A percentile compares a stretch with the other conserved stretches of the same genome.
Conservation (phyloP, 2,797 vertebrate genomes). For the Enteromius anoplus region DNA sequence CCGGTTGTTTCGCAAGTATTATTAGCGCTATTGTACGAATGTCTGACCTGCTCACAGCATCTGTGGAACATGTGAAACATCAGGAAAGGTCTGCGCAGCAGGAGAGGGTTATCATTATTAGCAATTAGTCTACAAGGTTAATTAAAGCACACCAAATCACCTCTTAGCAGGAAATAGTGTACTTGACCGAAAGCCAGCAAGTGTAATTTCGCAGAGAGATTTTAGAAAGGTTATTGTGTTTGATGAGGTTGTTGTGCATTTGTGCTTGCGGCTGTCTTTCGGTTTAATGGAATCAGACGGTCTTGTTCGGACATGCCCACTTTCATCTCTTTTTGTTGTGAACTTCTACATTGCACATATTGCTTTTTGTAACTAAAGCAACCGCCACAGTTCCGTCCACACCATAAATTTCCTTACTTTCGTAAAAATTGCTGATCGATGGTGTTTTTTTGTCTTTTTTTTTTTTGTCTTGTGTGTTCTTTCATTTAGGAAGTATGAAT, state of each 20-base stretch:
- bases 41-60: conserved; percentile 39
- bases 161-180: conserved; percentile 61
- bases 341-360: neutral
- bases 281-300: neutral
- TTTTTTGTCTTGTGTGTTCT: conserved; percentile 48
- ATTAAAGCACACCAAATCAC: conserved; percentile 61
- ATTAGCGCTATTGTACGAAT: conserved; percentile 41
- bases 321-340: conserved; percentile 16
- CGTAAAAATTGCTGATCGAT: conserved; percentile 55
- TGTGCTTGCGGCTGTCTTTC: neutral
- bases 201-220: conserved; percentile 45
- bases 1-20: conserved; percentile 74
- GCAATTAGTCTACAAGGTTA: conserved; percentile 67
- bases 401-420: conserved; percentile 18
- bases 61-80: conserved; percentile 45
- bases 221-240: conserved; percentile 26
- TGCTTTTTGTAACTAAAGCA: neutral
- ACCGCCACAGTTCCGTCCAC: conserved; percentile 16
- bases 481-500: conserved; percentile 63
- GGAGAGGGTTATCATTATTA: conserved; percentile 64
- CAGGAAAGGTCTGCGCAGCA: conserved; percentile 57
- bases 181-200: conserved; percentile 62
- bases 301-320: conserved; percentile 26
- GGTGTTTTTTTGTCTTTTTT: conserved; percentile 49
- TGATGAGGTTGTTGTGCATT: neutral